Evolutionary conservation across 1,140 invertebrate species (phyloP), one percentile per base, ranked within the genome.

Genomic region (Polypedilum vanderplanki): DNA sequence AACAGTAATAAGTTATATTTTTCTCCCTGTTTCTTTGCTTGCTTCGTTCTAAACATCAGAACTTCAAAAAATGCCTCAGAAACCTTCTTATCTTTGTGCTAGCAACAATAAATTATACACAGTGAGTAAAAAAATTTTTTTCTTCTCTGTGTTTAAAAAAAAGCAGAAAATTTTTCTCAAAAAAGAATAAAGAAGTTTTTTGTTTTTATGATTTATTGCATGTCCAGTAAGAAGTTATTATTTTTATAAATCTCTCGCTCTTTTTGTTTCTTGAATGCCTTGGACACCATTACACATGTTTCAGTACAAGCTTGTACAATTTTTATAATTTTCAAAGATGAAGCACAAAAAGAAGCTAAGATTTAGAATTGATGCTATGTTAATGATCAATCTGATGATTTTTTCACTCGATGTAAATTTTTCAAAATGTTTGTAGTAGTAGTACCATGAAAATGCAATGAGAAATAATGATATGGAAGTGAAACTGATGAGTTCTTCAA

Each of bases 171-270:
- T n/a, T n/a, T n/a, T 18, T 70, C 18, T 70, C 18, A 20, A 18
- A 18, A 18, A 33, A 33, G 5, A 33, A 33, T 20, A 22, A 70
- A 67, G 17, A 67, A 67, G 17, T 57, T 57, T 57, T 57, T 57
- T 57, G 12, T 57, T 57, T 70, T 20, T 70, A 70, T 70, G 65
- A 70, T 70, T 70, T 70, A 70, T 70, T n/a, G 65, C 65, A 20
- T 70, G 65, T 20, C 46, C 46, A 57, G 46, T 33, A 57, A 57
- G 46, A 57, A 57, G 46, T 57, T 57, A 70, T 9, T 70, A 20
- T 17, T 57, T 3, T 57, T 57, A 12, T 17, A 57, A 12, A 57
- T 57, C n/a, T 15, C 17, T n/a, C n/a, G n/a, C n/a, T n/a, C n/a
- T n/a, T n/a, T n/a, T n/a, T n/a, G n/a, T n/a, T n/a, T n/a, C n/a